Evolutionary conservation across 2,888 invertebrate species (phyloP).

Genomic region (Lepidocyrtoides sp.): DNA sequence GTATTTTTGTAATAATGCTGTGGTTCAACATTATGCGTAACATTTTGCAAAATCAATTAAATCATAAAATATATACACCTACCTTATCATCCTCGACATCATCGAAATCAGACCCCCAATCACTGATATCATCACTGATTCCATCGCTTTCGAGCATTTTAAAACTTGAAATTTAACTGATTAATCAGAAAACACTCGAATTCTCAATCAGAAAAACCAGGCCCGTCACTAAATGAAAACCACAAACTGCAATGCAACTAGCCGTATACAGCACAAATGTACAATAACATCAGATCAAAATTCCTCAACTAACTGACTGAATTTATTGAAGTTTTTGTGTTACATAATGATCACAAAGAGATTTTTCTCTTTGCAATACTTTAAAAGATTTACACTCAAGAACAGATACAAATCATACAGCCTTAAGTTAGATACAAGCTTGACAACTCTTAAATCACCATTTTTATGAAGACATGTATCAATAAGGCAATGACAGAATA

Average conservation of each 20-base stretch:
- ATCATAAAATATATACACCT: slow-evolving; percentile 5
- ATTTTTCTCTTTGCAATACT: too few species aligned
- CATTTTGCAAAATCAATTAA: not conserved
- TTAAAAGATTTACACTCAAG: not conserved
- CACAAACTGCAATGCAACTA: too few species aligned
- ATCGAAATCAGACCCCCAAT: slow-evolving; percentile 84
- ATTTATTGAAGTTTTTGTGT: not conserved
- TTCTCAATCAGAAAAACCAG: not conserved
- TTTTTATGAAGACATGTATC: not conserved
- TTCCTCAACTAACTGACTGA: too few species aligned
- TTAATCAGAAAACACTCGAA: not conserved
- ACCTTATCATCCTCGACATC: slow-evolving; percentile 73
- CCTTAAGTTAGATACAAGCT: not conserved
- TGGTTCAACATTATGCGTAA: too few species aligned
- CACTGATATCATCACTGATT: slow-evolving; percentile 83
- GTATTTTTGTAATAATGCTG: too few species aligned
- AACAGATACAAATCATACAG: not conserved
- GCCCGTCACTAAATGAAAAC: too few species aligned
- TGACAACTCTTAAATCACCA: slow-evolving; percentile 41
- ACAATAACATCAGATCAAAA: too few species aligned
- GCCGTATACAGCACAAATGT: too few species aligned
- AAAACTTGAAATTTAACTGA: not conserved
- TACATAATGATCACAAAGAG: too few species aligned
- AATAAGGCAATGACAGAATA: not conserved
- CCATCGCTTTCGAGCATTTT: slow-evolving; percentile 83